Evolutionary conservation across 2,888 invertebrate genomes (phyloP).

Genomic region (Meloe dianella): DNA sequence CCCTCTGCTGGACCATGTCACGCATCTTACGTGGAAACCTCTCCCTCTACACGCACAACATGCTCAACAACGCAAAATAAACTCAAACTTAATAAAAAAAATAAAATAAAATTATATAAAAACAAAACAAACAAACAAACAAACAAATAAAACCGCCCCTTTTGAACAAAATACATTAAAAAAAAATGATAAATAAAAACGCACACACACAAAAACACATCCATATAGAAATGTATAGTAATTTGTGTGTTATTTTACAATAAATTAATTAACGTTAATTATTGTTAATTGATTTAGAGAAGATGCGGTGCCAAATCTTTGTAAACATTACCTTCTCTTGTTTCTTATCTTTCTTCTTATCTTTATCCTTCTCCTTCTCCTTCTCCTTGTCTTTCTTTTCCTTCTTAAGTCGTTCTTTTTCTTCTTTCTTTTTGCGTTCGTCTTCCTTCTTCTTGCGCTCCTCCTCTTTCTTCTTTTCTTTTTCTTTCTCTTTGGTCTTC

Average conservation of each 20-base stretch:
- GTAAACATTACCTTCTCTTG: constrained; percentile 59
- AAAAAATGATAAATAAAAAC: background rate
- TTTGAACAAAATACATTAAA: constrained; percentile 11
- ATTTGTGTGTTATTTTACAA: background rate
- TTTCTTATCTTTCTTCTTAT: constrained; percentile 56
- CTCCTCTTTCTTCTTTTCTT: constrained; percentile 63
- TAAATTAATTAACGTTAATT: background rate
- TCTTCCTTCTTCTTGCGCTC: constrained; percentile 63
- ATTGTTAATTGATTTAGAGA: background rate
- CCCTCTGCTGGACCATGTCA: constrained; percentile 68
- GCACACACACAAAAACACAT: background rate
- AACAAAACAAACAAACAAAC: constrained; percentile 39
- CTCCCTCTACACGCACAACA: constrained; percentile 68
- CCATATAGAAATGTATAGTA: background rate
- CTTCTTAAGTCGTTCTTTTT: constrained; percentile 67
- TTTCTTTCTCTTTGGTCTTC: constrained; percentile 55
- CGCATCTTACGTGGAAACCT: constrained; percentile 83
- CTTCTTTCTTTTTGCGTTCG: constrained; percentile 64
- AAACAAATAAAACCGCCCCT: constrained; percentile 60
- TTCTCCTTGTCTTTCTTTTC: constrained; percentile 67
- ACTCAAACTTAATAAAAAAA: constrained; percentile 44
- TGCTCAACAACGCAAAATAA: constrained; percentile 53
- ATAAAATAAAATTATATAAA: constrained; percentile 38
- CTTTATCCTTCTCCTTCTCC: constrained; percentile 58
- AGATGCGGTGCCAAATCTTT: background rate